These are phyloP conservation scores for Melanerpes formicivorus DNA, from an alignment of 2,113 vertebrate species.

Conservation along the genomic window DNA sequence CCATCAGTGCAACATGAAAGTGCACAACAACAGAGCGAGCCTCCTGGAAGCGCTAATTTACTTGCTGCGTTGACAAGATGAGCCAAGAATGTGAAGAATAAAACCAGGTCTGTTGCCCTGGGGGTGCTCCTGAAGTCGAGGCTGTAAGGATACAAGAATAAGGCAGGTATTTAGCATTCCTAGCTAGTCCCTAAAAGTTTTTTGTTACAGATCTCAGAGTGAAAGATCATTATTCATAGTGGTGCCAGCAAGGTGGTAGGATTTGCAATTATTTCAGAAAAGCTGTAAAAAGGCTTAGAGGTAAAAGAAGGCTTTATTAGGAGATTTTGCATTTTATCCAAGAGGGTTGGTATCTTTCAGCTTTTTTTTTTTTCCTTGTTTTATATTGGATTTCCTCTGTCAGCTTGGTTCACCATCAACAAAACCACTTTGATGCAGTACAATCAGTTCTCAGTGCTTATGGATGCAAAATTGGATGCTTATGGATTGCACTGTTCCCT, in stretches of 20 bases:
- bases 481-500: neutral
- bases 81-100: neutral
- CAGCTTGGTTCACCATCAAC: neutral
- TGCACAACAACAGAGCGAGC: neutral
- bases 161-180: slow-evolving; percentile 17
- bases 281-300: neutral
- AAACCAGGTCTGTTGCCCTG: neutral
- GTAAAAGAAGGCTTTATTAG: neutral
- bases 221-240: neutral
- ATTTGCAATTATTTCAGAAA: slow-evolving; percentile 27
- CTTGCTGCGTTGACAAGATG: neutral
- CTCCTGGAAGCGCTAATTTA: slow-evolving; percentile 27
- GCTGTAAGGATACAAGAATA: neutral
- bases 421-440: neutral
- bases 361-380: neutral
- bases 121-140: neutral
- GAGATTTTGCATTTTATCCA: neutral
- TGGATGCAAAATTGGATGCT: neutral
- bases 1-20: neutral
- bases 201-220: slow-evolving; percentile 21
- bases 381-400: neutral
- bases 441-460: neutral
- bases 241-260: neutral
- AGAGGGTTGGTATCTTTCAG: neutral
- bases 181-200: slow-evolving; percentile 26